Conservation (phyloP, 2,888 invertebrate genomes). For the Endomychus coccineus region DNA sequence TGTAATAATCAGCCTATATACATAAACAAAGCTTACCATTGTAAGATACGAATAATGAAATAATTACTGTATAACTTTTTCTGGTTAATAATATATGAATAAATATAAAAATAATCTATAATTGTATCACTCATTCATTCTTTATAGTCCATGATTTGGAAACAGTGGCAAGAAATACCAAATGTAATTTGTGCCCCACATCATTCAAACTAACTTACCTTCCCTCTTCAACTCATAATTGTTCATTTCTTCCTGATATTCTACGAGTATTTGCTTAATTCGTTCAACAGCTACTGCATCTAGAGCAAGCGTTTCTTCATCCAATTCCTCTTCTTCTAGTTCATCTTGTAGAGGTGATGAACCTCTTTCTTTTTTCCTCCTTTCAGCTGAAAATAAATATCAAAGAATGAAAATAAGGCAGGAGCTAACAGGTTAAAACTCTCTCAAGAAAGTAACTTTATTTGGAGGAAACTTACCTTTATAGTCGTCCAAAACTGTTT, state of each 20-base stretch:
- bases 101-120: too few relatives aligned
- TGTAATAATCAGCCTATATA: too few relatives aligned
- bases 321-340: constrained; percentile 56
- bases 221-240: constrained; percentile 60
- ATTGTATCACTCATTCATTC: too few relatives aligned
- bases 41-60: too few relatives aligned
- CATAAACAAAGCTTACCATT: too few relatives aligned
- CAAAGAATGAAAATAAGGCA: constrained; percentile 4
- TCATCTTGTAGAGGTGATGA: constrained; percentile 54
- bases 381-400: constrained; percentile 45
- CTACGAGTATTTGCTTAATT: constrained; percentile 72
- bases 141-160: too few relatives aligned
- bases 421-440: constrained; percentile 1
- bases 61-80: too few relatives aligned
- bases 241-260: constrained; percentile 72
- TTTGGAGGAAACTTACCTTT: constrained; percentile 66
- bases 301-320: constrained; percentile 65
- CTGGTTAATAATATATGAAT: too few relatives aligned
- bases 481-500: constrained; percentile 87
- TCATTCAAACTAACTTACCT: constrained; percentile 38
- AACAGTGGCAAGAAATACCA: too few relatives aligned
- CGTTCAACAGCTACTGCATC: constrained; percentile 70
- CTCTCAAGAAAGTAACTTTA: too few relatives aligned
- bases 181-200: too few relatives aligned
- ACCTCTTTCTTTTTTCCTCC: constrained; percentile 52